Conservation (phyloP, 2,113 vertebrate species). For the Apodemus speciosus region DNA sequence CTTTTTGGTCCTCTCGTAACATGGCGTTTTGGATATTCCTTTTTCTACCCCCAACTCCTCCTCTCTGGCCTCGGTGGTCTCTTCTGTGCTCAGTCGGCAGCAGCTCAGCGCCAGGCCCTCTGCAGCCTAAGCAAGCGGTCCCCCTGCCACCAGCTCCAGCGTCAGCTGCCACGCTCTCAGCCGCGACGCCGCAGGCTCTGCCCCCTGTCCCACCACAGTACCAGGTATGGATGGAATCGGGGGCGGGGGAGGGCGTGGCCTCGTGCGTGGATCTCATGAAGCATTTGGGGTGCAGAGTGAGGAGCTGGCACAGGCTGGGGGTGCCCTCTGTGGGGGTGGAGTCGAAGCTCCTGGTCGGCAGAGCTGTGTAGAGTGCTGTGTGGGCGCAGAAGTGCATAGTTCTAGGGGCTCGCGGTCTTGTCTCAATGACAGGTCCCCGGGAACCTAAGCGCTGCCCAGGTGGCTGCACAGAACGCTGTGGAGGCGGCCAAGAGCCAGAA, state of each 20-base stretch:
- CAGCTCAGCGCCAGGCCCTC: constrained; percentile 77
- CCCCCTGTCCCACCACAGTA: constrained; percentile 81
- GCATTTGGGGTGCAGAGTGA: background rate
- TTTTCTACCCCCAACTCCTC: background rate
- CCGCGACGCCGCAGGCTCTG: constrained; percentile 77
- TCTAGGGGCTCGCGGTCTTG: background rate
- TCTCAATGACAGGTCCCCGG: constrained; percentile 58
- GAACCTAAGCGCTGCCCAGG: constrained; percentile 86
- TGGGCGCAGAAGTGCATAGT: background rate
- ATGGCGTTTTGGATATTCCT: background rate
- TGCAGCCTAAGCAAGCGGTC: constrained; percentile 88
- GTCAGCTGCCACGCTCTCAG: constrained; percentile 81
- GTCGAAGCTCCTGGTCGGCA: rapidly evolving
- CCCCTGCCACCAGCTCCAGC: constrained; percentile 77
- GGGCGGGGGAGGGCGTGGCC: no score
- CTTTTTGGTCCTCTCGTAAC: background rate
- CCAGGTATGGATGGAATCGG: constrained; percentile 69
- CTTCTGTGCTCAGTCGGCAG: constrained; percentile 82
- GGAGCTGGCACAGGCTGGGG: background rate
- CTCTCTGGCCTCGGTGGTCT: rapidly evolving
- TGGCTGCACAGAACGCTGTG: constrained; percentile 90
- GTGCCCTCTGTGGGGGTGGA: background rate
- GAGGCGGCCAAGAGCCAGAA: constrained; percentile 92
- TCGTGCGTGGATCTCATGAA: background rate
- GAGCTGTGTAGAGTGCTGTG: no score